Percentiles rank a stretch among this genome's conserved stretches.
phyloP scores from a whole-genome alignment of 1,140 invertebrate genomes.

The Zaprionus kolodkinae region DNA sequence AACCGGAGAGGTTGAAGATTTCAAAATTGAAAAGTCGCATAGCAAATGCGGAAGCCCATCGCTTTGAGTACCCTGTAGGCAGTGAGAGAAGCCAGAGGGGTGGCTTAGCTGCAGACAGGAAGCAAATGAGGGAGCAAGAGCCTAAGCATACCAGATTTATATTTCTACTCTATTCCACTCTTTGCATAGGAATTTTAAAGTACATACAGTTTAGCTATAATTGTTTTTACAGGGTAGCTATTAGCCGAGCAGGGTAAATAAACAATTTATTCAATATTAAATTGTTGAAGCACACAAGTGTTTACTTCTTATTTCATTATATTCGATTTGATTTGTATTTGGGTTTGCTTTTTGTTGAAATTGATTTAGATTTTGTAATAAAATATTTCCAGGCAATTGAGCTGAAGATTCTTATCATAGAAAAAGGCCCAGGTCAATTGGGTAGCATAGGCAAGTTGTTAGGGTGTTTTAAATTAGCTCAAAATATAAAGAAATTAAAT shows the following conservation, averaged over 20 bases:
- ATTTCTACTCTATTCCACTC: too few relatives aligned
- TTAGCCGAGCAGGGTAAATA: neutral
- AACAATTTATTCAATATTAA: neutral
- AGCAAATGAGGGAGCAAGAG: too few relatives aligned
- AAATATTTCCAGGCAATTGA: neutral
- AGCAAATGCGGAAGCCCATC: neutral
- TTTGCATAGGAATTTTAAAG: too few relatives aligned
- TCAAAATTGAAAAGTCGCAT: conserved; percentile 7
- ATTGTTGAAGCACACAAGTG: conserved; percentile 18
- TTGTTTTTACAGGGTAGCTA: neutral
- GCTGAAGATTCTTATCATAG: neutral
- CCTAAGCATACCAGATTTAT: too few relatives aligned
- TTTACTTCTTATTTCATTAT: conserved; percentile 23
- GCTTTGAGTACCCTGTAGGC: neutral
- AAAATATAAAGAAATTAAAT: neutral
- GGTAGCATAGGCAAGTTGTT: too few relatives aligned
- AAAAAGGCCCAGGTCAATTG: neutral
- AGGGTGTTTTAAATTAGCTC: too few relatives aligned
- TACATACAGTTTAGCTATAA: too few relatives aligned
- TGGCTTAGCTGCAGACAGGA: neutral
- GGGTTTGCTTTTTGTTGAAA: neutral
- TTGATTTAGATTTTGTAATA: neutral
- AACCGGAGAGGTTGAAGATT: conserved; percentile 15
- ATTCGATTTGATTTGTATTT: neutral
- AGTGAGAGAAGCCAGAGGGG: neutral